Base-by-base conservation (phyloP, 2,113 vertebrate genomes). In the Grus americana region DNA sequence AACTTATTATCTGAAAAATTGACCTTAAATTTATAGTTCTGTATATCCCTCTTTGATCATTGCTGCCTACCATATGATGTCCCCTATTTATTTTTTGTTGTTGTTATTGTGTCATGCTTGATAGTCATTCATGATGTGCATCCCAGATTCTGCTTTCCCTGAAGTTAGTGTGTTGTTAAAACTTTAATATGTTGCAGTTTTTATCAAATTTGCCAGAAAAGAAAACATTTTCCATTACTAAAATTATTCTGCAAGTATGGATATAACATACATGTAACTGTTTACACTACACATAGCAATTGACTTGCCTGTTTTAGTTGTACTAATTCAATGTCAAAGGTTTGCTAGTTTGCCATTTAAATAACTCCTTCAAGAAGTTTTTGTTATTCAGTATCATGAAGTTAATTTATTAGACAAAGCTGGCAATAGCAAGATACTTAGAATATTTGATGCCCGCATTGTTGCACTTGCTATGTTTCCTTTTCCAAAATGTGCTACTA, bases 361-460 rank as follows among this genome's bases (percentile, higher is more conserved):
- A 79, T 22, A n/a, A 81, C 29, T 16, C 65, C 71, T 91, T 93
- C 70, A 88, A 74, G 20, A 85, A 74, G 9, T 59, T 90, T 79
- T 79, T 89, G 40, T n/a, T 90, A 68, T 91, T 84, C 18, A 30
- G 29, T 79, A 42, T n/a, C 65, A n/a, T 83, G 42, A 62, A 92
- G 66, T 96, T 97, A 83, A 80, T 74, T 52, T 50, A 75, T 23
- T 86, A 86, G 50, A 62, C 24, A 94, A 88, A 83, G 65, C 54
- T 96, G 72, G 75, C 54, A 96, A 42, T 19, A 46, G n/a, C 42
- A 70, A 54, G 47, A 75, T 84, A 54, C 54, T 79, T 83, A 55
- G 46, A 93, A 46, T 36, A 70, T 62, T 65, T 96, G 73, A 88
- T 89, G 61, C 40, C 11, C 68, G 27, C 20, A 13, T 92, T 78